phyloP scores from a whole-genome alignment of 2,113 vertebrate species.

The Nymphicus hollandicus region DNA sequence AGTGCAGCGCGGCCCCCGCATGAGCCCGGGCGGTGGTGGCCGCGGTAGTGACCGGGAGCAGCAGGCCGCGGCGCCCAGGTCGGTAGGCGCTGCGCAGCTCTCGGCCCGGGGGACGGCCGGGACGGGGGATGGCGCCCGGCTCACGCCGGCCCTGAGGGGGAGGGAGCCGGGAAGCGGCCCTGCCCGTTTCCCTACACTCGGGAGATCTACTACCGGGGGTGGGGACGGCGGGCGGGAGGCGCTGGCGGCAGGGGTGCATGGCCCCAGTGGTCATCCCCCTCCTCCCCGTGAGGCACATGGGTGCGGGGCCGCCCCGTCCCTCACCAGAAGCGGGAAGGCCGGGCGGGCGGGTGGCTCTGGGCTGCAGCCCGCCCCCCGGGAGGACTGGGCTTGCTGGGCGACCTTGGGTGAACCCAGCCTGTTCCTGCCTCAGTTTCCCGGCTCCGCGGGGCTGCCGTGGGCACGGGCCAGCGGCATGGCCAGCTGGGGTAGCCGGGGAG shows the following conservation, averaged over 20 bases:
- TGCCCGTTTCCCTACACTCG: background rate
- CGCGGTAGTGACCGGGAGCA: conserved; percentile 25
- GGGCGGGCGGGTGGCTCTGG: background rate
- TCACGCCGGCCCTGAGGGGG: background rate
- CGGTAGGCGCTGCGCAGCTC: background rate
- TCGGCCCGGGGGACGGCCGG: background rate
- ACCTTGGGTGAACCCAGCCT: conserved; percentile 27
- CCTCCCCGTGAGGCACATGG: background rate
- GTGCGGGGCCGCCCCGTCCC: background rate
- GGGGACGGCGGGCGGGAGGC: conserved; percentile 17
- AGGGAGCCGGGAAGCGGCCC: background rate
- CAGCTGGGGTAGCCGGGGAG: background rate
- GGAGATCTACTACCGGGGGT: too few species aligned
- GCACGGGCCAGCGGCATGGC: background rate
- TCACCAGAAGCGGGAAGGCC: background rate
- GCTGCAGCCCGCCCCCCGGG: background rate
- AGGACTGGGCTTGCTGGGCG: background rate
- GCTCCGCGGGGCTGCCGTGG: background rate
- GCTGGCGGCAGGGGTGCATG: background rate
- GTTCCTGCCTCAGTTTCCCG: background rate
- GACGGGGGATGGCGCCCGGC: background rate
- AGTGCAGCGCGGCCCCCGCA: conserved; percentile 63
- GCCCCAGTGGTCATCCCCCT: background rate
- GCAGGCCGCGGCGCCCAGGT: conserved; percentile 57
- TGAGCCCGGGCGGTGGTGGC: conserved; percentile 65